Conservation (phyloP, 2,797 vertebrate genomes). For the Hypotaenidia okinawae region DNA sequence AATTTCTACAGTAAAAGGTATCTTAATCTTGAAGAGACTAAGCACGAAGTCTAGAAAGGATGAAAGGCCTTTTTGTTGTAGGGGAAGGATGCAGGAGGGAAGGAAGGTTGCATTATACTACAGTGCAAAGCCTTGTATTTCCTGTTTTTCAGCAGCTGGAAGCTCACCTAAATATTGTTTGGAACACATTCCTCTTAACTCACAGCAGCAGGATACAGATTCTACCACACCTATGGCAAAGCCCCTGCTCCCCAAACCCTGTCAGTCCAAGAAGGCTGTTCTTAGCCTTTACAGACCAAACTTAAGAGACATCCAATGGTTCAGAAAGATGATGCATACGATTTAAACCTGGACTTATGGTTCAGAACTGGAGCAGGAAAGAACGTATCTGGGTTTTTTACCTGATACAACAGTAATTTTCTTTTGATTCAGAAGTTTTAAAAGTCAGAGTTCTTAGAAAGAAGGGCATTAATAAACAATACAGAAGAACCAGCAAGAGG, state of each 20-base stretch:
- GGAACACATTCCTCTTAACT: neutral
- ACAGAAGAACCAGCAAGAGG: neutral
- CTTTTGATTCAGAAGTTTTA: neutral
- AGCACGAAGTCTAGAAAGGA: neutral
- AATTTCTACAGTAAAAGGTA: neutral
- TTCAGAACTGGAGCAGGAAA: neutral
- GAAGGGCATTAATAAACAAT: neutral
- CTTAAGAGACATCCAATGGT: neutral
- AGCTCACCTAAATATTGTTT: neutral
- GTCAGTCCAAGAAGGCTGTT: neutral
- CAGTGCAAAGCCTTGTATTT: neutral
- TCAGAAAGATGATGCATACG: accelerated
- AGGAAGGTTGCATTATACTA: neutral
- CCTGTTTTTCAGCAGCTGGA: neutral
- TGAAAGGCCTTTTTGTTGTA: neutral
- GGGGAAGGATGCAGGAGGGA: neutral
- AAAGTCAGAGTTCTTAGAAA: neutral
- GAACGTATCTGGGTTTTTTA: neutral
- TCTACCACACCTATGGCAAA: neutral
- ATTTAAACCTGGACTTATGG: neutral
- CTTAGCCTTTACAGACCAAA: neutral
- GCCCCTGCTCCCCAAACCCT: neutral
- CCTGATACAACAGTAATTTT: neutral
- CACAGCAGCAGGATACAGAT: neutral
- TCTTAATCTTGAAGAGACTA: neutral